These are phyloP conservation scores for Enteromius unitaeniatus DNA, from an alignment of 2,797 vertebrate genomes.

Conservation along the genomic window DNA sequence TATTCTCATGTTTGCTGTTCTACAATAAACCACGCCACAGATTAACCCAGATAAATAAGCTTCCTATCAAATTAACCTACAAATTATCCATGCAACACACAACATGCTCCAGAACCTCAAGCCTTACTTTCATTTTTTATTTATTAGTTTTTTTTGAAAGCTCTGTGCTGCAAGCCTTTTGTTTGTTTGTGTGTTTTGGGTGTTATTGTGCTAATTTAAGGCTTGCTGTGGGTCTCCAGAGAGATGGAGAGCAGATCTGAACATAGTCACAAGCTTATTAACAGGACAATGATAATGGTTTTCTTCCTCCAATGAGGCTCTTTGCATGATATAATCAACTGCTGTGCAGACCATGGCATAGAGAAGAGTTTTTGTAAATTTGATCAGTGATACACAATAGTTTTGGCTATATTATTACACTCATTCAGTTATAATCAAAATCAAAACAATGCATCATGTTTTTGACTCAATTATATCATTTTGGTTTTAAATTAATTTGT, in stretches of 20 bases:
- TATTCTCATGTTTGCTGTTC: constrained; percentile 54
- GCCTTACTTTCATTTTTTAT: neutral
- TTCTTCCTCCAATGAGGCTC: constrained; percentile 45
- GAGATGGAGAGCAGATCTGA: constrained; percentile 65
- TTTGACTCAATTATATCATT: neutral
- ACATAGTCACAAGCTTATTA: constrained; percentile 50
- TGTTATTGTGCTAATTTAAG: constrained; percentile 71
- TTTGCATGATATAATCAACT: constrained; percentile 10
- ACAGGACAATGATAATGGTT: constrained; percentile 50
- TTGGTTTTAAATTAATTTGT: neutral
- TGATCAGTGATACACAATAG: neutral
- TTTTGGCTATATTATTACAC: neutral
- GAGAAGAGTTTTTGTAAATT: neutral
- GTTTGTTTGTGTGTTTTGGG: constrained; percentile 71
- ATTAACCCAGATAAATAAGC: constrained; percentile 74
- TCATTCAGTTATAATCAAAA: neutral
- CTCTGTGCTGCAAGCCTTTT: constrained; percentile 67
- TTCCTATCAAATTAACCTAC: constrained; percentile 70
- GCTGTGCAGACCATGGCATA: neutral
- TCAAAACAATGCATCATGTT: neutral
- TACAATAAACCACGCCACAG: constrained; percentile 65
- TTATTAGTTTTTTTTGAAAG: constrained; percentile 60
- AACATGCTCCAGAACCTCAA: constrained; percentile 59
- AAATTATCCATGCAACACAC: constrained; percentile 72
- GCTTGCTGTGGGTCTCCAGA: constrained; percentile 64